phyloP scores from a whole-genome alignment of 1,140 invertebrate species.

The Macrobrachium rosenbergii region DNA sequence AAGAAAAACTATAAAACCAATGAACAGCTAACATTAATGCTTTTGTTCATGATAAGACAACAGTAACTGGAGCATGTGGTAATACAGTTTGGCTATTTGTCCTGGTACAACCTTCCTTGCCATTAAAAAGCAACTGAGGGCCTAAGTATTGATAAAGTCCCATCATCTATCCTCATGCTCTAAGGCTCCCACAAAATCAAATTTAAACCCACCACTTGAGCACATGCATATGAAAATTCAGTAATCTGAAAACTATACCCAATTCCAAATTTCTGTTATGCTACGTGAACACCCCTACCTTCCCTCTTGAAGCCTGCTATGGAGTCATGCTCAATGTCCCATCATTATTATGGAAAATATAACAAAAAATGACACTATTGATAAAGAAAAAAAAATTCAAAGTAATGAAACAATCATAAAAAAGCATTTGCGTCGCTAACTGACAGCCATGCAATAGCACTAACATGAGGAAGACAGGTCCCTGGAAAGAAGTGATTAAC shows the following conservation, averaged over 20 bases:
- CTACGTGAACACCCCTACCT: too few relatives aligned
- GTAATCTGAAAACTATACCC: background rate
- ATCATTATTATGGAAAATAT: constrained; percentile 1
- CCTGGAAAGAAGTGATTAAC: too few relatives aligned
- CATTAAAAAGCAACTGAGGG: constrained; percentile 23
- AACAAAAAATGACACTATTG: background rate
- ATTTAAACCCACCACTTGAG: constrained; percentile 50
- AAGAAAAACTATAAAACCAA: too few relatives aligned
- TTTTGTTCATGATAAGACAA: too few relatives aligned
- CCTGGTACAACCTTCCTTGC: background rate
- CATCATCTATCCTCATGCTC: constrained; percentile 18
- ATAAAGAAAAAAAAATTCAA: background rate
- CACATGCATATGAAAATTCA: constrained; percentile 30
- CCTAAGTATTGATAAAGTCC: constrained; percentile 18
- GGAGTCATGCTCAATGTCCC: too few relatives aligned
- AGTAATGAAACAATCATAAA: background rate
- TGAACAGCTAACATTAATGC: too few relatives aligned
- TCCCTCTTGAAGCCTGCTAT: too few relatives aligned
- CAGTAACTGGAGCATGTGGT: too few relatives aligned
- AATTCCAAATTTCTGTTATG: background rate
- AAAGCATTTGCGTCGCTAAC: too few relatives aligned
- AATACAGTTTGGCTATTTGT: too few relatives aligned
- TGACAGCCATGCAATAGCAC: too few relatives aligned
- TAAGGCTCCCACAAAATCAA: background rate
- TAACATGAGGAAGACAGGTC: too few relatives aligned